Evolutionary conservation across 1,140 invertebrate species (phyloP).

Genomic region (Microvelia longipes): DNA sequence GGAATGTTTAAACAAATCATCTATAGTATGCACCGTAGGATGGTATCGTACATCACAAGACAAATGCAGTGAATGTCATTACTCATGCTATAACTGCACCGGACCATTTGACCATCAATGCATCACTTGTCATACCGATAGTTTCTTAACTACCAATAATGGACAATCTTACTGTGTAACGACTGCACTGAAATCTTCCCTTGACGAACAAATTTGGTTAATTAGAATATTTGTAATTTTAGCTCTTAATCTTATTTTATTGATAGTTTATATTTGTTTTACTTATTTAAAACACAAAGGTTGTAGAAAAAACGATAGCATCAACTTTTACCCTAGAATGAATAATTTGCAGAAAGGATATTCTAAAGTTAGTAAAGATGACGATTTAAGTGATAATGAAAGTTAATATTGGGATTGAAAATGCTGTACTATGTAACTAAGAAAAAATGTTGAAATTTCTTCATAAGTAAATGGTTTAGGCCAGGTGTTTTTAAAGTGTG

Average conservation of each 20-base stretch:
- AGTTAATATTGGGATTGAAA: neutral
- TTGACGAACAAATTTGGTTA: slow-evolving; percentile 12
- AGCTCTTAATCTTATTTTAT: slow-evolving; percentile 10
- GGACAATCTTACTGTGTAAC: slow-evolving; percentile 12
- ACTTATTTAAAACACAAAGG: neutral
- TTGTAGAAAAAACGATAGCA: neutral
- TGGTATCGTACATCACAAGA: neutral
- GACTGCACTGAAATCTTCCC: slow-evolving; percentile 3
- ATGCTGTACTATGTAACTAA: no score
- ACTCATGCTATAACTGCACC: slow-evolving; percentile 37
- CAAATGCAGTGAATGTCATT: slow-evolving; percentile 37
- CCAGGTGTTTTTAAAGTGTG: no score
- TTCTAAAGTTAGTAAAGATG: neutral
- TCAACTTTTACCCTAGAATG: neutral
- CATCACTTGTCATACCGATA: slow-evolving; percentile 35
- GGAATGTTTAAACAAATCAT: neutral
- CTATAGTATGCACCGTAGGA: neutral
- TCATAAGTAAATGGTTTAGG: no score
- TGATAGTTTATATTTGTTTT: neutral
- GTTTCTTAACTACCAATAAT: slow-evolving; percentile 18
- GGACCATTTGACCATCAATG: slow-evolving; percentile 42
- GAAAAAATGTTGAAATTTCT: no score
- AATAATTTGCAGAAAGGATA: neutral
- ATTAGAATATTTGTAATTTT: slow-evolving; percentile 7
- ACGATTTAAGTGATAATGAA: neutral